Base-by-base conservation (phyloP, 2,113 vertebrate genomes). In the Notothenia rossii region DNA sequence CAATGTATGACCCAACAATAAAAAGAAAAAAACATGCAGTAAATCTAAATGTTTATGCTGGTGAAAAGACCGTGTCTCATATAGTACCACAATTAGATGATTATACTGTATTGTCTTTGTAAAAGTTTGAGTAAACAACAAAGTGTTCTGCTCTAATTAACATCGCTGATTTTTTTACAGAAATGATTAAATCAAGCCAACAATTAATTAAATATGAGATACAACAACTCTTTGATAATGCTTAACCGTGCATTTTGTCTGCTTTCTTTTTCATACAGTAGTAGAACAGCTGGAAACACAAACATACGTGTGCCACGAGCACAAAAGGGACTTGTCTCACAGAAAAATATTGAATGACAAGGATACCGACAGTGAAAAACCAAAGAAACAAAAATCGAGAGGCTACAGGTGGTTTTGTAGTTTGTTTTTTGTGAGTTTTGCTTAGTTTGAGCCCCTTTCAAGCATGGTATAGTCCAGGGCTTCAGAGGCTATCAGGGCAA, bases 11-110 rank as follows among this genome's bases (percentile, higher is more conserved):
- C 22, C 40, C 50, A 89, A 77, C 54, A 87, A 64, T 53, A 63
- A 74, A 64, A 83, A 76, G 72, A 72, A 82, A 78, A 82, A 74
- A 86, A 51, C 43, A 78, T 48, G 62, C n/a, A 54, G 62, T 62
- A 51, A 76, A 69, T 72, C 51, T 59, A 82, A 20, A 81, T 66
- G 36, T 75, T 75, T 7, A 3, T 63, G 60, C 45, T 13, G 5
- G 61, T 77, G 60, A 10, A 75, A 61, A 62, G 50, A 80, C 53
- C 71, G 63, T 67, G 36, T 53, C 40, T 50, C 20, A 71, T 54
- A 29, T 22, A 33, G 29, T 65, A 80, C 18, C 29, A 25, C 54
- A 50, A 25, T 58, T 51, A 29, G 17, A 77, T 17, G 43, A 76
- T 22, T 33, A 29, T 29, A 29, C 29, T 29, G 3, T 29, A 29